These are phyloP conservation scores for Varecia variegata DNA, from an alignment of 2,797 vertebrate species.

Conservation along the genomic window DNA sequence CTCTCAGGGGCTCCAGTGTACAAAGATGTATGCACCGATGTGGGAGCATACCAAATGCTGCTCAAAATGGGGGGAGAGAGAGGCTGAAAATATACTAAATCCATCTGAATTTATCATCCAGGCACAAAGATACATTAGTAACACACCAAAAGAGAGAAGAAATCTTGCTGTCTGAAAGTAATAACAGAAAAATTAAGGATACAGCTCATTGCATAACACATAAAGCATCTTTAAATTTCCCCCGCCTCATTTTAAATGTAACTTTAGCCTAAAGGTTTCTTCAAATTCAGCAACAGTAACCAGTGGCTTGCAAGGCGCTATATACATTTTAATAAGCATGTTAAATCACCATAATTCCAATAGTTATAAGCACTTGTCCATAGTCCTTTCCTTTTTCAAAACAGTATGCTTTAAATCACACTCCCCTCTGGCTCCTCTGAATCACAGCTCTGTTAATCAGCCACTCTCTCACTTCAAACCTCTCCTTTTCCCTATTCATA, in stretches of 20 bases:
- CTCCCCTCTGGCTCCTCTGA: background rate
- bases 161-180: background rate
- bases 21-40: conserved; percentile 84
- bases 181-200: background rate
- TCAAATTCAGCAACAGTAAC: conserved; percentile 75
- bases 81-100: conserved; percentile 62
- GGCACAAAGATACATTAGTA: conserved; percentile 39
- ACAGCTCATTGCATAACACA: conserved; percentile 9
- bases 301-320: conserved; percentile 71
- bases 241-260: conserved; percentile 60
- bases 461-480: background rate
- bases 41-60: conserved; percentile 89
- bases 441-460: background rate
- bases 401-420: background rate
- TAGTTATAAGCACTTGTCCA: background rate
- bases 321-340: conserved; percentile 44
- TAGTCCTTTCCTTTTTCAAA: background rate
- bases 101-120: conserved; percentile 18
- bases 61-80: conserved; percentile 79
- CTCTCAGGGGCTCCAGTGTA: conserved; percentile 83
- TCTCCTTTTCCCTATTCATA: background rate
- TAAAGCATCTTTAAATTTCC: conserved; percentile 13
- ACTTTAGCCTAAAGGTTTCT: conserved; percentile 71
- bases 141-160: background rate
- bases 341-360: conserved; percentile 41